Evolutionary conservation across 1,140 invertebrate species (phyloP).

Genomic region (Drosophila carrolli): DNA sequence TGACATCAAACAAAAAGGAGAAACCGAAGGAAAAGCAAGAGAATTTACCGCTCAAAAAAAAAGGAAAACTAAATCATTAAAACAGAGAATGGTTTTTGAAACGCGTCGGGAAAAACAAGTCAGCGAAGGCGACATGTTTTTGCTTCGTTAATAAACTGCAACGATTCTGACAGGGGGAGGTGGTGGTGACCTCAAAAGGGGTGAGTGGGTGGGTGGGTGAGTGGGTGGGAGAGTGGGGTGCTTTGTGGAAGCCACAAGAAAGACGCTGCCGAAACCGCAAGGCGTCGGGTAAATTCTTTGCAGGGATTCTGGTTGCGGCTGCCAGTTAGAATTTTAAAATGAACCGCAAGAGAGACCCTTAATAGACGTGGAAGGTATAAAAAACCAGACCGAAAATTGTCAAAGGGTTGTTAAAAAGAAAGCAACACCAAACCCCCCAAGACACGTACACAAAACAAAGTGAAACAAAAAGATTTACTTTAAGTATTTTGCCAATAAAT

Average conservation of each 20-base stretch:
- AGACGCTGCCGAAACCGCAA: slow-evolving; percentile 63
- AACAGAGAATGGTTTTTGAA: slow-evolving; percentile 43
- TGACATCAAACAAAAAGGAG: slow-evolving; percentile 64
- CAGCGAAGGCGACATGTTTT: slow-evolving; percentile 74
- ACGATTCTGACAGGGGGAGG: slow-evolving; percentile 48
- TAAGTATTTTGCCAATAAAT: slow-evolving; percentile 84
- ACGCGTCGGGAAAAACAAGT: slow-evolving; percentile 50
- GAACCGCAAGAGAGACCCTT: slow-evolving; percentile 42
- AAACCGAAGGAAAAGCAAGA: slow-evolving; percentile 29
- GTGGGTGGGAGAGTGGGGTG: neutral
- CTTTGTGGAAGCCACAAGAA: slow-evolving; percentile 49
- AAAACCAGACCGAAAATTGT: slow-evolving; percentile 58
- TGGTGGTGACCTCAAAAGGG: slow-evolving; percentile 9
- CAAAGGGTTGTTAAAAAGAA: slow-evolving; percentile 59
- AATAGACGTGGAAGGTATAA: slow-evolving; percentile 57
- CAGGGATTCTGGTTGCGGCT: slow-evolving; percentile 43
- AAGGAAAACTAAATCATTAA: slow-evolving; percentile 68
- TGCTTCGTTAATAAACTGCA: slow-evolving; percentile 78
- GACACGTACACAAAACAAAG: slow-evolving; percentile 23
- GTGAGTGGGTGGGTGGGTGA: neutral
- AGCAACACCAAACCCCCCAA: slow-evolving; percentile 10
- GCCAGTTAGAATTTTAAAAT: slow-evolving; percentile 65
- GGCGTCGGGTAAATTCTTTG: slow-evolving; percentile 53
- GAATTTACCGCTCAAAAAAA: slow-evolving; percentile 3
- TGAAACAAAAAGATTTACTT: slow-evolving; percentile 71